Evolutionary conservation across 2,797 vertebrate species (phyloP), one percentile per base, ranked within the genome.

Genomic region (Phalloptychus januarius): DNA sequence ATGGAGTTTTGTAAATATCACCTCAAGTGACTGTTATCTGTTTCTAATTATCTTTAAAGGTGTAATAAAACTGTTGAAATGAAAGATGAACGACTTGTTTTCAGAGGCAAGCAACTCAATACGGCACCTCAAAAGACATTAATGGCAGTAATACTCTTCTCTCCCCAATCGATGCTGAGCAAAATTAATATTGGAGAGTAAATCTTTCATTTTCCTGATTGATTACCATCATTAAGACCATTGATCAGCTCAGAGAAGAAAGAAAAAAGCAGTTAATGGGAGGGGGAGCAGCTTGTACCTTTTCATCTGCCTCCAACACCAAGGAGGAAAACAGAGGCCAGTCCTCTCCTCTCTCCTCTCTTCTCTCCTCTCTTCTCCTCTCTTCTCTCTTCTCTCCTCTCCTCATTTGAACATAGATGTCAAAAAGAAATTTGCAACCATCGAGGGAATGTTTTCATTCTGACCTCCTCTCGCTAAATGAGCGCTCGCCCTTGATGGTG

Each of bases 171-270:
- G 91, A 94, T 94, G 92, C 88, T 54, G 82, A 79, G 87, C 88
- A 93, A 93, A 94, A 94, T 94, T 91, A 92, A 95, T 94, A 94
- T 93, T 77, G 89, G 91, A 91, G 87, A 90, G 91, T 92, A 93
- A 93, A 94, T 93, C 91, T 91, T 93, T 92, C 88, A 88, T 92
- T 93, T 92, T 94, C 89, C 87, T 94, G 92, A 95, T 93, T 93
- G 92, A 94, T 94, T 85, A 33, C 88, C 87, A 13, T 92, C 92
- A 94, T 94, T 94, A 94, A 87, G 86, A 81, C 76, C 91, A 94
- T 94, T 94, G 92, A 94, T 94, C 92, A 93, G 89, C 73, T 52
- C 79, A 12, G 12, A 81, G 74, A 58, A 83, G 82, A 65, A 77
- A 77, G 48, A 50, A 71, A 74, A 87, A 85, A 85, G 46, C 75